A percentile compares a stretch with the other conserved stretches of the same genome.
Conservation (phyloP, 2,113 vertebrate species). For the Abramis brama region DNA sequence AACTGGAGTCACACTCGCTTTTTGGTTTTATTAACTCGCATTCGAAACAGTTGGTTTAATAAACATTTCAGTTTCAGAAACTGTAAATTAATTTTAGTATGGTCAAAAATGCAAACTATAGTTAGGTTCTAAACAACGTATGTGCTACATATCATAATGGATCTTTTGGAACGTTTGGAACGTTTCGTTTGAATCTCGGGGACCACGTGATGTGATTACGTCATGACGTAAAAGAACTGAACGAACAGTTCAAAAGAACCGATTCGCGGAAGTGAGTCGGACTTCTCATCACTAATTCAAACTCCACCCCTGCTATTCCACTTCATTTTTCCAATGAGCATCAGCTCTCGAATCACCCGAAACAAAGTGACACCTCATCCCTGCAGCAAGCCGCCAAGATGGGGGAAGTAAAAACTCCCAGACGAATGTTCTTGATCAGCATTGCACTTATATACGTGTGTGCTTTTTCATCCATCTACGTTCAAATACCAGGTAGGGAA, state of each 20-base stretch:
- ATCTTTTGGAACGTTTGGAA: not conserved
- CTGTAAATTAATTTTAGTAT: not conserved
- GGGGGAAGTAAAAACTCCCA: slow-evolving; percentile 55
- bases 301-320: slow-evolving; percentile 46
- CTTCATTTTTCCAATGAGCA: slow-evolving; percentile 43
- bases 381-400: slow-evolving; percentile 36
- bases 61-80: not conserved
- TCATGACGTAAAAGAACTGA: not conserved
- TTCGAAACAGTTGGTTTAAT: not conserved
- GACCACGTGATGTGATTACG: not conserved
- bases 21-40: not conserved
- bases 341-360: not conserved
- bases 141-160: not conserved
- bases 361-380: not conserved
- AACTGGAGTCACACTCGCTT: too few relatives aligned
- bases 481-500: slow-evolving; percentile 79
- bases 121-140: not conserved
- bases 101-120: not conserved
- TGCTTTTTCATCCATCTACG: slow-evolving; percentile 82
- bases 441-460: slow-evolving; percentile 75
- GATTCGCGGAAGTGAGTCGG: not conserved
- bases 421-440: slow-evolving; percentile 75
- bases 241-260: slow-evolving; percentile 1
- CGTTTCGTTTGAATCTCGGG: not conserved
- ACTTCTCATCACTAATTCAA: slow-evolving; percentile 30